Evolutionary conservation across 2,797 vertebrate species (phyloP), one percentile per base, ranked within the genome.

Genomic region (Decapterus maruadsi): DNA sequence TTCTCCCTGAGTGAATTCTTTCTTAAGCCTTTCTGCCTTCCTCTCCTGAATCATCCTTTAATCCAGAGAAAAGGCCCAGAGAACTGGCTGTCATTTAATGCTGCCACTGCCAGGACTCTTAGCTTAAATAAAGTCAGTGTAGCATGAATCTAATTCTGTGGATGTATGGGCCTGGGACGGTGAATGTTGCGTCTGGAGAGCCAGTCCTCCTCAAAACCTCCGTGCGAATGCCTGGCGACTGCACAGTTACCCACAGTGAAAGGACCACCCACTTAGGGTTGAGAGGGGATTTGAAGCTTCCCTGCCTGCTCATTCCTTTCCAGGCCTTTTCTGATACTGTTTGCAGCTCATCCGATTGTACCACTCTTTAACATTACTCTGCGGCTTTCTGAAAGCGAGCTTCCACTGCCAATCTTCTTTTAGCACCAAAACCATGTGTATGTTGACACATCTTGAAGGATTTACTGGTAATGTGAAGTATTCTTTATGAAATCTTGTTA

Each of bases 231-330:
- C 95, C 89, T 95, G 92, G 90, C 90, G 93, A 95, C 95, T 94
- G 93, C 94, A 94, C 94, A 85, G 95, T 94, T 94, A 95, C 95
- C 93, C 92, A 91, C 94, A 93, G 93, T 94, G 93, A 95, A 94
- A 93, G 92, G 95, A 96, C 95, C 95, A 96, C 95, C 95, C 95
- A 96, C 94, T 95, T 93, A 94, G 95, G 94, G 83, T 92, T 94
- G 94, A 94, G 93, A 93, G 94, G 95, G 94, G 94, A 93, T 94
- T 95, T 95, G 90, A 89, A 94, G 89, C 91, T 89, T 93, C 90
- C 91, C 90, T 92, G 94, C 94, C 90, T 91, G 90, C 93, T 92
- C 92, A 89, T 93, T 94, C 92, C 93, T 94, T 94, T 89, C 89
- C 86, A 87, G 80, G 77, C 90, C 77, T 92, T 42, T 94, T 94